Evolutionary conservation across 1,140 invertebrate genomes (phyloP).

Genomic region (Pseudoatta argentina): DNA sequence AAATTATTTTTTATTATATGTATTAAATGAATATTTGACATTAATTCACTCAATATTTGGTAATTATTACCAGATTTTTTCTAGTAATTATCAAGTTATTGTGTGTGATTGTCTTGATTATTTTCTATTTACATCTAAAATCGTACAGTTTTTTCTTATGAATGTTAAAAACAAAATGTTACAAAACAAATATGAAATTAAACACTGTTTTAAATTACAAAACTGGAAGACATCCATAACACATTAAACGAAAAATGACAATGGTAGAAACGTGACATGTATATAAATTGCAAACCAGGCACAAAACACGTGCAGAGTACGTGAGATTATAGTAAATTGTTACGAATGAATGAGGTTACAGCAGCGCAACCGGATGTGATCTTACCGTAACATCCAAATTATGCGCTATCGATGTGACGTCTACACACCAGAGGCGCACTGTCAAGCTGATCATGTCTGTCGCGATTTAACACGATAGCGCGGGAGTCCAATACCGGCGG

Average conservation of each 20-base stretch:
- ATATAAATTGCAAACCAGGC: constrained; percentile 9
- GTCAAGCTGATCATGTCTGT: constrained; percentile 6
- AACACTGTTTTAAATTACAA: not conserved
- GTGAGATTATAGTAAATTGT: constrained; percentile 38
- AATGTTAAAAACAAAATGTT: not conserved
- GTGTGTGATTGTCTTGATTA: no score
- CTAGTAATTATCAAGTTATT: no score
- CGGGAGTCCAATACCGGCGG: not conserved
- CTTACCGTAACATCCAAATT: constrained; percentile 18
- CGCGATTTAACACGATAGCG: constrained; percentile 30
- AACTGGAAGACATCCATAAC: not conserved
- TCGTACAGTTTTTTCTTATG: not conserved
- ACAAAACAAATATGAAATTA: not conserved
- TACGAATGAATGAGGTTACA: not conserved
- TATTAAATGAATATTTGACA: no score
- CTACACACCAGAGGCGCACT: not conserved
- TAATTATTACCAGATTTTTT: no score
- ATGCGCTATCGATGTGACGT: constrained; percentile 35
- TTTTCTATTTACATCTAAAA: no score
- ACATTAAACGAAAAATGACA: constrained; percentile 17
- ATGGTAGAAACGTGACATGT: not conserved
- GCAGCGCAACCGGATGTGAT: constrained; percentile 8
- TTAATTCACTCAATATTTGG: no score
- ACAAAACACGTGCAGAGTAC: not conserved
- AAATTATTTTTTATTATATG: no score